Base-by-base conservation (phyloP, 2,113 vertebrate species). In the Melanerpes formicivorus region DNA sequence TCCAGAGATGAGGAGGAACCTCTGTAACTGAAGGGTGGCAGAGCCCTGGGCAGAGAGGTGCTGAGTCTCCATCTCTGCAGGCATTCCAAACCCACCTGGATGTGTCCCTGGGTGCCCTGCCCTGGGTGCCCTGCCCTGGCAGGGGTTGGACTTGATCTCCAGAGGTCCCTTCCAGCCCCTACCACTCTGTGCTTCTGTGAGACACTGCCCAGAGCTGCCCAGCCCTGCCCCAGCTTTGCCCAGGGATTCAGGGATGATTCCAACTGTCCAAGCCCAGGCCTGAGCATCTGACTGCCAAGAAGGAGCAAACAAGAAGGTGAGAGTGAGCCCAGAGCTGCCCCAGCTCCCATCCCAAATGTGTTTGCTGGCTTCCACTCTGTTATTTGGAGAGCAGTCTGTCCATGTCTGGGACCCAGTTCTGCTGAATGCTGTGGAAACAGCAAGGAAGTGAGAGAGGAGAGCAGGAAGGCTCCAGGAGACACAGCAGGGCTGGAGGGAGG, bases 261-360 rank as follows among this genome's bases (percentile, higher is more conserved):
- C 48, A 22, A 50, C 1, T 0, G 4, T 17, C 18, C 1, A 5
- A 25, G 50, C 34, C 29, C 27, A 3, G 69, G 6, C 15, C 44
- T 5, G 84, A 90, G 73, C 46, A 37, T 11, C 55, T 27, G 29
- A 0, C 18, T 55, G 92, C 84, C 81, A 17, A 40, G 40, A 12
- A 25, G 16, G 64, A 80, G 79, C 75, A 34, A 83, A 90, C 10
- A 6, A 32, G 82, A 46, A 88, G 90, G 80, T 34, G 88, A 85
- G 88, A 80, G 82, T 29, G 54, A 27, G 80, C 88, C 64, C 34
- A 1, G 72, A 58, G 76, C 86, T 16, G 55, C 7, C 56, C 34
- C 6, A 0, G 48, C 50, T 75, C 80, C 84, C 93, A 56, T 63
- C 75, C 64, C 52, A 22, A 72, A 46, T 1, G 32, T 1, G 26